Evolutionary conservation across 2,797 vertebrate species (phyloP).

Genomic region (Acridotheres tristis): DNA sequence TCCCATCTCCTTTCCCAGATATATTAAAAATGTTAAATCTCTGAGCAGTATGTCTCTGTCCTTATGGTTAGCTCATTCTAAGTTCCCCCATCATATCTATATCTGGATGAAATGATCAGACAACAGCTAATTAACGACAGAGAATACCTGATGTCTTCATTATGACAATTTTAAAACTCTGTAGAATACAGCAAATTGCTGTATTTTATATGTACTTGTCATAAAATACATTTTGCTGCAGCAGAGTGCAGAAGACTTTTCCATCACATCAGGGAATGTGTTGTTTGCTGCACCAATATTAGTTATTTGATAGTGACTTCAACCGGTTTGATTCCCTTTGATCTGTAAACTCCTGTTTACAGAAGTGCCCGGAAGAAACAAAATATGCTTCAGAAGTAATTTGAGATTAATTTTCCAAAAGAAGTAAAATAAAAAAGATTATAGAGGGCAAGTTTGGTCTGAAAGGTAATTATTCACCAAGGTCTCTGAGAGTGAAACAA

Average conservation of each 20-base stretch:
- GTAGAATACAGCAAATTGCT: neutral
- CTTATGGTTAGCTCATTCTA: neutral
- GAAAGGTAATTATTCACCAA: neutral
- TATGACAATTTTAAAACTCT: neutral
- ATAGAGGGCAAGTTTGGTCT: neutral
- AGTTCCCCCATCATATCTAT: neutral
- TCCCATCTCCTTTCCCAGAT: neutral
- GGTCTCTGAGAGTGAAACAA: neutral
- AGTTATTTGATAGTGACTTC: neutral
- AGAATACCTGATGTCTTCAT: neutral
- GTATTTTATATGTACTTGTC: neutral
- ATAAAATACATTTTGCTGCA: neutral
- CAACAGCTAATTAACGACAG: neutral
- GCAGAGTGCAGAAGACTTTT: neutral
- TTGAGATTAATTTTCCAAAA: neutral
- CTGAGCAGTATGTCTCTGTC: fast-evolving
- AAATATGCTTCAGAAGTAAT: conserved; percentile 10
- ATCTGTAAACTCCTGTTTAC: neutral
- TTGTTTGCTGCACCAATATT: neutral
- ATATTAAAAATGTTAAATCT: neutral
- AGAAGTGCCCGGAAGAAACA: neutral
- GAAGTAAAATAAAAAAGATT: neutral
- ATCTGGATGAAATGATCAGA: neutral
- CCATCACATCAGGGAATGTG: neutral
- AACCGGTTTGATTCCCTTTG: neutral